phyloP scores from a whole-genome alignment of 2,797 vertebrate species.

The Lepus oiostolus region DNA sequence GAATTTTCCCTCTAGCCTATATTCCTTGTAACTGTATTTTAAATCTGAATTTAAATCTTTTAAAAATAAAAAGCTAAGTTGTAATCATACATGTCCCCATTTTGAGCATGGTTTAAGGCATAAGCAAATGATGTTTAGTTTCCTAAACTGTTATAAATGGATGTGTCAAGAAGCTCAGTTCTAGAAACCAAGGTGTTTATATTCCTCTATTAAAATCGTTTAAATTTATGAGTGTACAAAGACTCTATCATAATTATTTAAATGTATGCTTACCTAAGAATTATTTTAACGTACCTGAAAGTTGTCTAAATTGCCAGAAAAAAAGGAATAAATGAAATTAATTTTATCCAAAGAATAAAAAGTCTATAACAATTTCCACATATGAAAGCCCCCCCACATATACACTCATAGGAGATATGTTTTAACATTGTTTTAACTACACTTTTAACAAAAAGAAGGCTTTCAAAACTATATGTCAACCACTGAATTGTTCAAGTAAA shows the following conservation, averaged over 20 bases:
- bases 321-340: background rate
- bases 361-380: background rate
- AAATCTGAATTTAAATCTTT: slow-evolving; percentile 16
- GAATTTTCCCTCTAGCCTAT: slow-evolving; percentile 15
- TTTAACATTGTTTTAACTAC: background rate
- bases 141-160: slow-evolving; percentile 9
- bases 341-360: slow-evolving; percentile 37
- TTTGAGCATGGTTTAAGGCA: background rate
- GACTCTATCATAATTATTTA: slow-evolving; percentile 31
- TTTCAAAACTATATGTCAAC: background rate
- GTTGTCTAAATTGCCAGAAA: background rate
- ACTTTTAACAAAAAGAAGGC: background rate
- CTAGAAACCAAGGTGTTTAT: background rate
- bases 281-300: background rate
- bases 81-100: background rate
- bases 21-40: slow-evolving; percentile 8
- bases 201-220: background rate
- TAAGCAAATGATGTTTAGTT: background rate
- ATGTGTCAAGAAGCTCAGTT: background rate
- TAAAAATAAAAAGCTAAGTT: slow-evolving; percentile 25
- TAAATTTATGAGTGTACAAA: background rate
- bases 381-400: background rate
- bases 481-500: background rate
- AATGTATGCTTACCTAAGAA: background rate
- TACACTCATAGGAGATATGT: background rate